Base-by-base conservation (phyloP, 2,888 invertebrate genomes). In the Mesorhabditis sp. region DNA sequence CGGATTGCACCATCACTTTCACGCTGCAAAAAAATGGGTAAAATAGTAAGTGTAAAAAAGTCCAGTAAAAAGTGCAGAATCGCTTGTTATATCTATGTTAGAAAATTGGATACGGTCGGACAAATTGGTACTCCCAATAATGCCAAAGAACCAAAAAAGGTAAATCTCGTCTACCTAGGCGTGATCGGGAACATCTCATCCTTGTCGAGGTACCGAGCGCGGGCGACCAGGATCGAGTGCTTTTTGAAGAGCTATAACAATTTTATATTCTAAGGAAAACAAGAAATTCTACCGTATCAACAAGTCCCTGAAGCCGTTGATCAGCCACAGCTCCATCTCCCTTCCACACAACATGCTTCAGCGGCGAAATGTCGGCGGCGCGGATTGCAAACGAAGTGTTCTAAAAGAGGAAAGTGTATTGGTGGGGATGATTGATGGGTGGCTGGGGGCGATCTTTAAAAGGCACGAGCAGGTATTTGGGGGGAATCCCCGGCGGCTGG, bases 201-300 rank as follows among this genome's bases (percentile, higher is more conserved):
- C 67, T 84, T 79, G 15, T 85, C 86, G 65, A 88, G 80, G 75
- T 87, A 88, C 28, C 87, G 80, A n/a, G 88, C 86, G 66, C 86
- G 74, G 4, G 87, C 87, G 13, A 87, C 64, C 42, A 87, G 85
- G 42, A 88, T 80, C 13, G 69, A 65, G 68, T 84, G 83, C 62
- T 82, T 70, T 6, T 81, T 77, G 78, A 85, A 79, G 0, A 76
- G 67, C 76, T 76, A 66, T 44, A 28, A 28, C 28, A 28, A 28
- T 28, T 13, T 13, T 28, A 41, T 42, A 42, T 28, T 66, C 15
- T 10, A 1, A 13, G 15, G 13, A 44, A 28, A 66, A 43, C 7
- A 10, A 66, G 66, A n/a, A 28, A 61, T n/a, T 67, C 61, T 69
- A 83, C 83, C 70, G 72, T 70, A 4, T 81, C 77, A 7, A 82